Conservation (phyloP, 1,140 invertebrate genomes). For the Leptinotarsa texana region DNA sequence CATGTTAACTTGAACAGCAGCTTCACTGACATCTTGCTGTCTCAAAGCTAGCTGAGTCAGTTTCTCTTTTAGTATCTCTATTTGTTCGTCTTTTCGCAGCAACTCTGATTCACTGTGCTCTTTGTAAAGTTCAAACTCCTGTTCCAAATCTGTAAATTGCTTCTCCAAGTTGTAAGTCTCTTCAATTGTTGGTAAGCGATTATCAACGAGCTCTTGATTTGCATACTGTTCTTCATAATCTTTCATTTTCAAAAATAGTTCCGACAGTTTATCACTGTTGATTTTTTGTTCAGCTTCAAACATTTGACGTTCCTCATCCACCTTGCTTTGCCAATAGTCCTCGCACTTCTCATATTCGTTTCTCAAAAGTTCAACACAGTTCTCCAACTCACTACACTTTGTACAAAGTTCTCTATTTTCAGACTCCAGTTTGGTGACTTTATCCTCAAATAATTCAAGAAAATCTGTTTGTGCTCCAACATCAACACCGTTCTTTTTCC, state of each 20-base stretch:
- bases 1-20: conserved; percentile 39
- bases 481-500: conserved; percentile 24
- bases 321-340: conserved; percentile 80
- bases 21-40: conserved; percentile 37
- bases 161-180: conserved; percentile 75
- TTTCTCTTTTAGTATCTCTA: conserved; percentile 60
- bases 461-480: conserved; percentile 35
- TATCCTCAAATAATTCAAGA: conserved; percentile 32
- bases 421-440: conserved; percentile 42
- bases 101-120: conserved; percentile 56
- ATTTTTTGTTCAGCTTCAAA: conserved; percentile 77
- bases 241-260: conserved; percentile 72
- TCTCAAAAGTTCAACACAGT: conserved; percentile 71
- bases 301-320: conserved; percentile 76
- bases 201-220: conserved; percentile 53
- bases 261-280: conserved; percentile 76
- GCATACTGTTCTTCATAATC: conserved; percentile 81
- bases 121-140: conserved; percentile 67
- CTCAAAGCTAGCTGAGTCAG: conserved; percentile 50
- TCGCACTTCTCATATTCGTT: conserved; percentile 81
- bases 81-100: conserved; percentile 60
- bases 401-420: conserved; percentile 60
- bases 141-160: conserved; percentile 72
- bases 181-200: conserved; percentile 72
- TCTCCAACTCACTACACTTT: conserved; percentile 69